Evolutionary conservation across 2,797 vertebrate species (phyloP).

Genomic region (Graptemys geographica): DNA sequence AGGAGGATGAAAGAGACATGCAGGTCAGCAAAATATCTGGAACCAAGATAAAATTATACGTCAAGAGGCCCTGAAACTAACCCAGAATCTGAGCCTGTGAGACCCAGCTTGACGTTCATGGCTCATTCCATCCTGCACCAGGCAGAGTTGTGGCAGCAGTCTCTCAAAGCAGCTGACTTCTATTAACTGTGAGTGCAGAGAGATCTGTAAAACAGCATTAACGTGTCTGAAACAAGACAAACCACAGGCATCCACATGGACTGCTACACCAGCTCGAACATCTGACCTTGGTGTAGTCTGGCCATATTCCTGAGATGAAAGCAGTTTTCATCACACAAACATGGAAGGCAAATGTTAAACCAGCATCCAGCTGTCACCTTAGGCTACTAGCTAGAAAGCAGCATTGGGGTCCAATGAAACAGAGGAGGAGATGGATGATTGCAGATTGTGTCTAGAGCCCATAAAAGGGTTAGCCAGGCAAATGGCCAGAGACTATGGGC

Average conservation of each 20-base stretch:
- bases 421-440: neutral
- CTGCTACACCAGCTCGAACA: neutral
- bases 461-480: neutral
- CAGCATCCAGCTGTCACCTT: neutral
- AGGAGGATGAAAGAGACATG: neutral
- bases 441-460: neutral
- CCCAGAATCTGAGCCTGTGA: neutral
- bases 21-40: neutral
- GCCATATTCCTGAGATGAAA: neutral
- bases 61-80: neutral
- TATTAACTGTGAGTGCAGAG: neutral
- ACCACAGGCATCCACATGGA: neutral
- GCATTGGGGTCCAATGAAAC: rapidly evolving
- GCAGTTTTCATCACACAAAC: neutral
- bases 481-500: neutral
- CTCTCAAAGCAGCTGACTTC: neutral
- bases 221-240: neutral
- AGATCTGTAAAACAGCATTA: neutral
- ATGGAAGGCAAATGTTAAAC: neutral
- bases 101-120: neutral
- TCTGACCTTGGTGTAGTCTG: neutral
- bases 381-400: neutral
- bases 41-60: neutral
- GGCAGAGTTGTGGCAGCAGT: neutral
- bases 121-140: neutral